Conservation (phyloP, 2,113 vertebrate species). For the Festucalex cinctus region DNA sequence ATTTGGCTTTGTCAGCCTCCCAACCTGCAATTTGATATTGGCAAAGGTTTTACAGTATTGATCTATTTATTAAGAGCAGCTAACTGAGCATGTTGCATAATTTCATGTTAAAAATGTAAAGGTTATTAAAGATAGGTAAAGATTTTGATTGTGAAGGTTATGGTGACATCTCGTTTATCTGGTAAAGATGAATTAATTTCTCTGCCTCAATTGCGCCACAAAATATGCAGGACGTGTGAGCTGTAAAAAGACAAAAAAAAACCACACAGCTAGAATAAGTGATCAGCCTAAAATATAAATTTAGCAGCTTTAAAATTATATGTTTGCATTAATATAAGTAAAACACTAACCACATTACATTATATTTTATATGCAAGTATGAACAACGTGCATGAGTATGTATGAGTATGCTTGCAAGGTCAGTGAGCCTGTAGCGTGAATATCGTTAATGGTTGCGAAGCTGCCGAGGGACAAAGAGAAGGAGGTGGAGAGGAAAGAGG, state of each 20-base stretch:
- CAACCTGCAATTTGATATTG: background rate
- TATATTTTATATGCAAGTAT: background rate
- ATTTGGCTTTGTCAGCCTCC: background rate
- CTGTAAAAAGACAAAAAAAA: background rate
- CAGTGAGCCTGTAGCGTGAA: conserved; percentile 41
- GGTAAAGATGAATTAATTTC: conserved; percentile 2
- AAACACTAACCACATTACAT: background rate
- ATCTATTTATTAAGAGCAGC: background rate
- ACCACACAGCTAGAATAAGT: background rate
- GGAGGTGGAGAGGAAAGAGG: background rate
- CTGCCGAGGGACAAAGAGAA: conserved; percentile 62
- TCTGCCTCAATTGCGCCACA: background rate
- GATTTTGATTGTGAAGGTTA: background rate
- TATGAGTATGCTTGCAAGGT: too few relatives aligned
- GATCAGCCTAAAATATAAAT: background rate
- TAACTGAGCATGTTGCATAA: background rate
- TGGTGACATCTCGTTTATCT: background rate
- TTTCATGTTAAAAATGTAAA: background rate
- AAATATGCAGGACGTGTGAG: background rate
- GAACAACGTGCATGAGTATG: background rate
- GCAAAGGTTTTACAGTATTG: background rate
- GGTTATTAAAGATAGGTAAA: background rate
- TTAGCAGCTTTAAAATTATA: background rate
- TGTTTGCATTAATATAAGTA: background rate
- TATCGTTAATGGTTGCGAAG: conserved; percentile 60